Percentiles rank a stretch among this genome's conserved stretches.
Evolutionary conservation across 2,797 vertebrate species (phyloP).

Genomic region (Urocyon cinereoargenteus): DNA sequence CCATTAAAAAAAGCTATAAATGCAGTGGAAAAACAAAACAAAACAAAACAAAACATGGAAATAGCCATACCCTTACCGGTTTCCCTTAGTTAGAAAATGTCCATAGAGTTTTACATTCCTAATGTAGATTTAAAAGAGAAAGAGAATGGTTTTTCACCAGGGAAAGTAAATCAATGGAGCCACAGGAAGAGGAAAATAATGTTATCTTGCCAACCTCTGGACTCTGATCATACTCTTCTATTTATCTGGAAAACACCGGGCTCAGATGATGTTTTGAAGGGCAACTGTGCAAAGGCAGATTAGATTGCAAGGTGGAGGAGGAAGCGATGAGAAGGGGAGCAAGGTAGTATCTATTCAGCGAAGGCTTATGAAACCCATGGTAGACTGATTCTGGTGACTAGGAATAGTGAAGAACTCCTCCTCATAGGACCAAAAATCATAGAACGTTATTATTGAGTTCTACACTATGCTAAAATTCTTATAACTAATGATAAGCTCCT

Average conservation of each 20-base stretch:
- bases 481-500: not conserved
- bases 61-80: not conserved
- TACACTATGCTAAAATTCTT: not conserved
- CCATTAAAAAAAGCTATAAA: conserved; percentile 45
- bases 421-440: not conserved
- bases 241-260: not conserved
- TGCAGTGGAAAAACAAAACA: not conserved
- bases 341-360: not conserved
- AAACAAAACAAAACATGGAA: not conserved
- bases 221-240: not conserved
- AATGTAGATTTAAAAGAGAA: not conserved
- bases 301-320: not conserved
- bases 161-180: not conserved
- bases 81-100: conserved; percentile 51
- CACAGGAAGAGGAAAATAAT: not conserved
- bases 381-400: not conserved
- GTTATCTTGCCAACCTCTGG: not conserved
- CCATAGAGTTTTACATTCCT: not conserved
- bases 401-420: not conserved
- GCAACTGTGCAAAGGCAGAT: not conserved
- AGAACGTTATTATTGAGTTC: not conserved
- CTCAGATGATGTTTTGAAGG: not conserved
- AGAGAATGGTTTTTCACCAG: not conserved
- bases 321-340: not conserved
- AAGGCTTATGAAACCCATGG: not conserved